phyloP scores from a whole-genome alignment of 64 coral and sea anemone species.

The Montipora sp. region DNA sequence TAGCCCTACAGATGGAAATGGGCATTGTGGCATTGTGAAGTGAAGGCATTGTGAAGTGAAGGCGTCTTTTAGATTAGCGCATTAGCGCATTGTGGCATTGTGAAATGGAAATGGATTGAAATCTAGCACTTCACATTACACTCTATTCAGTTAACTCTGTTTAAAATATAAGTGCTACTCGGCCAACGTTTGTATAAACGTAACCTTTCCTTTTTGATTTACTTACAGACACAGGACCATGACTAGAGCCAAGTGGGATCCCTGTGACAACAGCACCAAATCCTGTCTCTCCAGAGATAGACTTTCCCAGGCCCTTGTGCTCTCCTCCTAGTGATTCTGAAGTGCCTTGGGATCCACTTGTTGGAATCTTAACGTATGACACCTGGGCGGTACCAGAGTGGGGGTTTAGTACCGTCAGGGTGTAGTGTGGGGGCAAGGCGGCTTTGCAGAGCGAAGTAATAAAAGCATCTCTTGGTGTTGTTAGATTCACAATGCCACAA shows the following conservation, averaged over 20 bases:
- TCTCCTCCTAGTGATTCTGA: conserved; percentile 70
- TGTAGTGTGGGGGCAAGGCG: conserved; percentile 92
- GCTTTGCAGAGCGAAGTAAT: conserved; percentile 96
- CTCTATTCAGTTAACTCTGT: too few species aligned
- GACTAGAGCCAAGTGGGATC: conserved; percentile 74
- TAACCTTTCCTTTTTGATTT: neutral
- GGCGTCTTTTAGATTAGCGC: too few species aligned
- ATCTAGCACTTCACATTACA: too few species aligned
- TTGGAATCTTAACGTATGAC: conserved; percentile 72
- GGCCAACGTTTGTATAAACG: too few species aligned
- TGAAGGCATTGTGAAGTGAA: too few species aligned
- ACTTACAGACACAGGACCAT: conserved; percentile 96
- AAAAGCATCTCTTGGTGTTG: conserved; percentile 92
- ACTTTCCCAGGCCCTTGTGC: conserved; percentile 9
- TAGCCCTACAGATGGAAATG: too few species aligned
- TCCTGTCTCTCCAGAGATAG: conserved; percentile 54
- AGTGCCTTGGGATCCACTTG: conserved; percentile 33
- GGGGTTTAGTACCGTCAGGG: conserved; percentile 89
- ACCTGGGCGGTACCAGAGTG: conserved; percentile 92
- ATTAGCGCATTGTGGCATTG: too few species aligned
- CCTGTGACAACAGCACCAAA: conserved; percentile 81
- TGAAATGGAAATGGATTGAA: too few species aligned
- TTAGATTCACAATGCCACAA: conserved; percentile 86
- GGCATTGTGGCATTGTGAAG: too few species aligned
- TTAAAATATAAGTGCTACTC: too few species aligned